Conservation (phyloP, 2,113 vertebrate species). For the Ascaphus truei region DNA sequence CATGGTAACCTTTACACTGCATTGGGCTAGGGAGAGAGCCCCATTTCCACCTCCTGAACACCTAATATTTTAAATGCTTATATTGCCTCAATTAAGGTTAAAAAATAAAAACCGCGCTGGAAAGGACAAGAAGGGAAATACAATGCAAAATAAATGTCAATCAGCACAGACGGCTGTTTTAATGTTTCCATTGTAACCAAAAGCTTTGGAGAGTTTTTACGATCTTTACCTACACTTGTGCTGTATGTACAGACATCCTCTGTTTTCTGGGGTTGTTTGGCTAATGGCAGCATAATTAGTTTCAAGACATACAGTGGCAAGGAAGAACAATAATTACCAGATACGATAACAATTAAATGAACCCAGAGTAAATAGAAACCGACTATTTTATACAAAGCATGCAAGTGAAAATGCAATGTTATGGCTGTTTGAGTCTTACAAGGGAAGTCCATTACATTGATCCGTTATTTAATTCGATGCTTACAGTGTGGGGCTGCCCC, state of each 20-base stretch:
- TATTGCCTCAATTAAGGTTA: no score
- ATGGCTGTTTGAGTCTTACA: constrained; percentile 31
- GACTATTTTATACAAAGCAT: constrained; percentile 12
- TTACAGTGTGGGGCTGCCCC: no score
- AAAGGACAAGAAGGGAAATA: no score
- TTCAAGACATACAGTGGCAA: constrained; percentile 6
- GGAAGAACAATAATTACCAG: constrained; percentile 32
- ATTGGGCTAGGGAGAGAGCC: no score
- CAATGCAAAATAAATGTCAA: no score
- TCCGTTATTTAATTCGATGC: constrained; percentile 21
- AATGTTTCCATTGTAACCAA: no score
- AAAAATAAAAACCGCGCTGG: no score
- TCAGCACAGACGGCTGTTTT: no score
- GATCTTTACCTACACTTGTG: background rate
- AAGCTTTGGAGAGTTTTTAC: background rate
- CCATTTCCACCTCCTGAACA: no score
- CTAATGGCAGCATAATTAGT: constrained; percentile 5
- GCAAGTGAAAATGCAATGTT: constrained; percentile 31
- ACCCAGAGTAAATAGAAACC: constrained; percentile 6
- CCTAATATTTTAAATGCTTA: no score
- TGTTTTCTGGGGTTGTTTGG: background rate
- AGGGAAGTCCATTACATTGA: constrained; percentile 25
- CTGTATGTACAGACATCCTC: background rate
- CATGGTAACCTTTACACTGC: no score
- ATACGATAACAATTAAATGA: constrained; percentile 16